phyloP scores from a whole-genome alignment of 1,140 invertebrate genomes.

The Linepithema humile region DNA sequence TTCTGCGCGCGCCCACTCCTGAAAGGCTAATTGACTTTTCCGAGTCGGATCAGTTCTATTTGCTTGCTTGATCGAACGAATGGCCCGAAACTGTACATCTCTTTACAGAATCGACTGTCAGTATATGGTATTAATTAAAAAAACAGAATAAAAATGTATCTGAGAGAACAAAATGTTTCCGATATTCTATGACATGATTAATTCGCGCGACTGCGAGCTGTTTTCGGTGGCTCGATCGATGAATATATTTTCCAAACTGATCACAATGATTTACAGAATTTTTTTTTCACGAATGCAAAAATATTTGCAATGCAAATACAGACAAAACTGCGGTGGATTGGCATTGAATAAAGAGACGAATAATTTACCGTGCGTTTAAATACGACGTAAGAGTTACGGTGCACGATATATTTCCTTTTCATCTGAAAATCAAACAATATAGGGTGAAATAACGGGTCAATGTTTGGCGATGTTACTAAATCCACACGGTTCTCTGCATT shows the following conservation, averaged over 20 bases:
- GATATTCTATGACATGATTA: neutral
- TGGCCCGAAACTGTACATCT: neutral
- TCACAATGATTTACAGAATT: neutral
- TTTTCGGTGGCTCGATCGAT: neutral
- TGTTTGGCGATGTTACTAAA: constrained; percentile 1
- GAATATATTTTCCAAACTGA: constrained; percentile 18
- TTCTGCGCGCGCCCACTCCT: neutral
- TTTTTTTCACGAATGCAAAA: neutral
- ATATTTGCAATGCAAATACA: neutral
- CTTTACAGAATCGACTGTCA: neutral
- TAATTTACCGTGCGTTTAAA: neutral
- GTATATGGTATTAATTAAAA: neutral
- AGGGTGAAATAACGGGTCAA: neutral
- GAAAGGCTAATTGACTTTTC: constrained; percentile 19
- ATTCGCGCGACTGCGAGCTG: neutral
- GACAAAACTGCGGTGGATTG: neutral
- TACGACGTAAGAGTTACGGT: neutral
- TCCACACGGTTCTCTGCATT: neutral
- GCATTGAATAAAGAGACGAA: neutral
- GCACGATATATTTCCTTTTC: neutral
- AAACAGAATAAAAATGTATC: neutral
- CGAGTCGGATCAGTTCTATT: neutral
- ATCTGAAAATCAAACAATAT: constrained; percentile 1
- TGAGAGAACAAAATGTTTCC: neutral
- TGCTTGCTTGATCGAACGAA: neutral